Conservation (phyloP, 2,113 vertebrate genomes). For the Synchiropus splendidus region DNA sequence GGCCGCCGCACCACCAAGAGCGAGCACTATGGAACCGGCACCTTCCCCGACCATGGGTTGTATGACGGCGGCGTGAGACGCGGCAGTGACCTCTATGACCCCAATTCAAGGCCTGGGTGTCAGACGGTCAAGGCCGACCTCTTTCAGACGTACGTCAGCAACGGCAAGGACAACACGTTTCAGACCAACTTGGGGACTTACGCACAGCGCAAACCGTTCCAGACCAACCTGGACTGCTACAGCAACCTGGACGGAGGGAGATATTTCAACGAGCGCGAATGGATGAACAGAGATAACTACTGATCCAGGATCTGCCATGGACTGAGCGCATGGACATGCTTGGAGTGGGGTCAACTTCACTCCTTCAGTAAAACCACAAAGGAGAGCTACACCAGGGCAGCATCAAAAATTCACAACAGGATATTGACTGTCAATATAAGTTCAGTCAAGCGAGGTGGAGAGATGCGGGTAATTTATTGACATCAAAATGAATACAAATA, state of each 20-base stretch:
- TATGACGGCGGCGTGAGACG: constrained; percentile 30
- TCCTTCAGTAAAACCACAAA: no score
- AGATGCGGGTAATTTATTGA: no score
- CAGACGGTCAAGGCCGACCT: constrained; percentile 42
- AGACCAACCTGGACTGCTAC: constrained; percentile 48
- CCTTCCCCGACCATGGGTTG: constrained; percentile 29
- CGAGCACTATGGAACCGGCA: constrained; percentile 42
- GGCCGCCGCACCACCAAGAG: constrained; percentile 57
- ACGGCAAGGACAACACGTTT: constrained; percentile 46
- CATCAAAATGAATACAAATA: no score
- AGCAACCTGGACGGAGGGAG: constrained; percentile 32
- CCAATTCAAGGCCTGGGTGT: constrained; percentile 23
- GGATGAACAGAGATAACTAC: constrained; percentile 52
- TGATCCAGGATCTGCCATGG: no score
- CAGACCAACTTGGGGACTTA: constrained; percentile 43
- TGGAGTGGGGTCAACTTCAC: no score
- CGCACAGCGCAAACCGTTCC: constrained; percentile 42
- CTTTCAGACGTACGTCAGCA: constrained; percentile 53
- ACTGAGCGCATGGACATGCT: no score
- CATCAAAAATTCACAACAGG: no score
- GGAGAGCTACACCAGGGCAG: no score
- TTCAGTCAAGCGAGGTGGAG: no score
- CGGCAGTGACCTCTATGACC: constrained; percentile 36
- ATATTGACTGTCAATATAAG: no score
- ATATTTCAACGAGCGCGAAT: constrained; percentile 52